Conservation (phyloP, 2,888 invertebrate species). For the Hemicrepidius hirtus region DNA sequence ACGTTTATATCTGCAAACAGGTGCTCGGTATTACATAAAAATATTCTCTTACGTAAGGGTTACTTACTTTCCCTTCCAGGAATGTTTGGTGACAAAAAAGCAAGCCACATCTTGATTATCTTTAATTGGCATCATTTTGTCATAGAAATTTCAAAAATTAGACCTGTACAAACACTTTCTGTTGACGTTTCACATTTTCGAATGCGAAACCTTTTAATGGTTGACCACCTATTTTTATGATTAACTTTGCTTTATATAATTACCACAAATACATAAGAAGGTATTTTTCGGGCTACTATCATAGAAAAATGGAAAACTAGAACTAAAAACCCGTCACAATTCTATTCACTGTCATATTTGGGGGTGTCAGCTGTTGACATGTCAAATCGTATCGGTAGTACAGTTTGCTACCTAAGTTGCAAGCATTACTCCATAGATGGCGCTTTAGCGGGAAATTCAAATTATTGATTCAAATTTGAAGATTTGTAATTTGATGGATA, state of each 20-base stretch:
- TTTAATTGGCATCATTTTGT: constrained; percentile 86
- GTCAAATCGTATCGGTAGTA: constrained; percentile 15
- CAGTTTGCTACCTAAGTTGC: not conserved
- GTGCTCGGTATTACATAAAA: not conserved
- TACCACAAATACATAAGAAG: not conserved
- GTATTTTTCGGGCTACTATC: constrained; percentile 27
- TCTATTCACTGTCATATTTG: constrained; percentile 30
- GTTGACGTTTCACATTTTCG: constrained; percentile 21
- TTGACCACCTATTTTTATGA: not conserved
- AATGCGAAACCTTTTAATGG: not conserved
- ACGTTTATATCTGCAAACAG: constrained; percentile 87
- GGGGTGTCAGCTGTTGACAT: constrained; percentile 51
- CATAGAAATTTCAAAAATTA: constrained; percentile 32
- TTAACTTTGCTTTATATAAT: not conserved
- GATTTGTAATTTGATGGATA: too few relatives aligned
- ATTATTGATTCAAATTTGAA: too few relatives aligned
- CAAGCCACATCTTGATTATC: constrained; percentile 98
- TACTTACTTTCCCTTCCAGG: constrained; percentile 97
- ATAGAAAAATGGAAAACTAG: constrained; percentile 43
- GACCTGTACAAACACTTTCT: constrained; percentile 16
- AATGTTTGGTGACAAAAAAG: constrained; percentile 97
- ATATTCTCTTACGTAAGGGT: constrained; percentile 46
- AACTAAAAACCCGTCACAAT: constrained; percentile 30
- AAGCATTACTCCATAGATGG: not conserved
- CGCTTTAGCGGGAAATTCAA: too few relatives aligned